These are phyloP conservation scores for Diabrotica balteata DNA, from an alignment of 2,888 invertebrate species.

Conservation along the genomic window DNA sequence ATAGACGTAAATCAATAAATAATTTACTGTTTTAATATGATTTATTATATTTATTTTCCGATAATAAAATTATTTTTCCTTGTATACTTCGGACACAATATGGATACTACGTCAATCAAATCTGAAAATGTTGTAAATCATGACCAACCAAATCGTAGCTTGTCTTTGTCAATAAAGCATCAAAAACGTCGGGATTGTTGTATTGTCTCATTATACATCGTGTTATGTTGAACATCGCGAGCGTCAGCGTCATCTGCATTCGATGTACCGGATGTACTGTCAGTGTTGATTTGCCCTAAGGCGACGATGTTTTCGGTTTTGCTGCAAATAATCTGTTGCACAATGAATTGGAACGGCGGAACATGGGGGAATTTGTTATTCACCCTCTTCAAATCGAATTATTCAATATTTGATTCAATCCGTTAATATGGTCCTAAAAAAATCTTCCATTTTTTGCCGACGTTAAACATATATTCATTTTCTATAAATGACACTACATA, in stretches of 20 bases:
- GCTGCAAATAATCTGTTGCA: conserved; percentile 27
- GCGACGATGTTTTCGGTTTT: conserved; percentile 49
- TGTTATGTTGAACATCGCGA: conserved; percentile 44
- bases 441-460: too few relatives aligned
- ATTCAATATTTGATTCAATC: too few relatives aligned
- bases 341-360: conserved; percentile 17
- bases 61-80: background rate
- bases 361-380: background rate
- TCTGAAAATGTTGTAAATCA: conserved; percentile 34
- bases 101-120: conserved; percentile 19
- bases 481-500: background rate
- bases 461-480: background rate
- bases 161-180: conserved; percentile 44
- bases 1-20: too few relatives aligned
- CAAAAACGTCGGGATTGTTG: conserved; percentile 43
- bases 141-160: conserved; percentile 33
- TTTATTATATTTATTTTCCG: too few relatives aligned
- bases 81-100: conserved; percentile 10
- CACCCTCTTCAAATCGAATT: too few relatives aligned
- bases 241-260: conserved; percentile 48
- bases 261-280: conserved; percentile 52
- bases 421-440: too few relatives aligned
- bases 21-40: too few relatives aligned
- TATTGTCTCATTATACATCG: conserved; percentile 48
- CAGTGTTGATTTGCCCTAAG: conserved; percentile 52